A percentile compares a stretch with the other conserved stretches of the same genome.
Conservation (phyloP, 2,113 vertebrate species). For the Gobiocypris rarus region DNA sequence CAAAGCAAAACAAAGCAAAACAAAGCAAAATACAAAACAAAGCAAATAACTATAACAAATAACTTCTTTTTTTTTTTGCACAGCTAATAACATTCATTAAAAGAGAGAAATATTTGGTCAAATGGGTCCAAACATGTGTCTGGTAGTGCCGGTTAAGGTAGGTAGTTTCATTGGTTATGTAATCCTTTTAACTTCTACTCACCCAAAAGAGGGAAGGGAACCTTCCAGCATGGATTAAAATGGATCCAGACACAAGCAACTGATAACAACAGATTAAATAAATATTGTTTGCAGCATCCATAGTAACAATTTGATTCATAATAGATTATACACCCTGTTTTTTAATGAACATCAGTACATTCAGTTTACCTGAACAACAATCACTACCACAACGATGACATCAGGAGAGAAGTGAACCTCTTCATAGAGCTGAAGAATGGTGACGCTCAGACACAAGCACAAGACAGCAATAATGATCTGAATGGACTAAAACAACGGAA, state of each 20-base stretch:
- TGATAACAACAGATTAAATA: constrained; percentile 45
- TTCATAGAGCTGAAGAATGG: constrained; percentile 72
- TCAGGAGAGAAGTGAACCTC: constrained; percentile 78
- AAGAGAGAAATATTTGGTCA: neutral
- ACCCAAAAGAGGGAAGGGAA: constrained; percentile 77
- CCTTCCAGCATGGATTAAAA: constrained; percentile 76
- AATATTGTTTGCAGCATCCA: neutral
- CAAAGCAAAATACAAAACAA: no score
- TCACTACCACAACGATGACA: constrained; percentile 71
- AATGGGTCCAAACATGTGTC: neutral
- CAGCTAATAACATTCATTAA: no score
- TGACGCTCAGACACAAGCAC: constrained; percentile 75
- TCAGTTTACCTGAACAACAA: constrained; percentile 73
- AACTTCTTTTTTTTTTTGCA: neutral
- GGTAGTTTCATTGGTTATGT: neutral
- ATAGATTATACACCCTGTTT: neutral
- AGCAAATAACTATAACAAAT: no score
- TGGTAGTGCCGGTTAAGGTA: neutral
- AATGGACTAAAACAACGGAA: constrained; percentile 65
- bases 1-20: no score
- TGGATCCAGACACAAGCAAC: constrained; percentile 76
- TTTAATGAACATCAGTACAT: neutral
- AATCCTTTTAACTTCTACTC: constrained; percentile 52
- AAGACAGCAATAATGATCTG: constrained; percentile 76
- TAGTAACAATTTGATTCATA: neutral